These are phyloP conservation scores for Oplegnathus fasciatus DNA, from an alignment of 2,113 vertebrate genomes.

Conservation along the genomic window DNA sequence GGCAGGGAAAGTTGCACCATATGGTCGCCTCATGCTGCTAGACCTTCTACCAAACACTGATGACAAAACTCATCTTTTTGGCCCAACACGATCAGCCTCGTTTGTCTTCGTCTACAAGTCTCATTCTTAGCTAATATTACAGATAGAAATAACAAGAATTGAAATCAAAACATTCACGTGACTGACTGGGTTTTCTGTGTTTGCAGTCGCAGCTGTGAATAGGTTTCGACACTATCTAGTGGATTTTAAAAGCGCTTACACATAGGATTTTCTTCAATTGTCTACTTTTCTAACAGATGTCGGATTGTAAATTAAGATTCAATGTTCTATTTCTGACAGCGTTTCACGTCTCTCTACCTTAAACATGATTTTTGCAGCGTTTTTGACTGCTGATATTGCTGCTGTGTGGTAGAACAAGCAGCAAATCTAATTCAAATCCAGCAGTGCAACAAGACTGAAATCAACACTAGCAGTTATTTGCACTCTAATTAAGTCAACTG, in stretches of 20 bases:
- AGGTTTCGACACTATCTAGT: background rate
- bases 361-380: background rate
- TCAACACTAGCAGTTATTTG: background rate
- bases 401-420: background rate
- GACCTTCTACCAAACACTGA: conserved; percentile 12
- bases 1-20: conserved; percentile 39
- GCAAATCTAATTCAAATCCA: too few species aligned
- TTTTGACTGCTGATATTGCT: background rate
- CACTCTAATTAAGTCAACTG: background rate
- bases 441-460: background rate
- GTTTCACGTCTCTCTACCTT: background rate
- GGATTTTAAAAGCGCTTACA: background rate
- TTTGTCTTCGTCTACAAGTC: background rate
- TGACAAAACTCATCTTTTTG: background rate
- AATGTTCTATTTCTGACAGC: background rate
- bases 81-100: background rate
- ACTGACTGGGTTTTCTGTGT: too few species aligned
- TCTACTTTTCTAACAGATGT: background rate
- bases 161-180: too few species aligned
- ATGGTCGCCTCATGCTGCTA: conserved; percentile 49
- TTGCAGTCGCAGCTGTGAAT: background rate
- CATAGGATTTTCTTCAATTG: background rate
- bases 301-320: background rate
- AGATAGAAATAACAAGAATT: background rate
- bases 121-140: too few species aligned